phyloP scores from a whole-genome alignment of 2,888 invertebrate genomes.

The Rhimphoctona megacephalus region DNA sequence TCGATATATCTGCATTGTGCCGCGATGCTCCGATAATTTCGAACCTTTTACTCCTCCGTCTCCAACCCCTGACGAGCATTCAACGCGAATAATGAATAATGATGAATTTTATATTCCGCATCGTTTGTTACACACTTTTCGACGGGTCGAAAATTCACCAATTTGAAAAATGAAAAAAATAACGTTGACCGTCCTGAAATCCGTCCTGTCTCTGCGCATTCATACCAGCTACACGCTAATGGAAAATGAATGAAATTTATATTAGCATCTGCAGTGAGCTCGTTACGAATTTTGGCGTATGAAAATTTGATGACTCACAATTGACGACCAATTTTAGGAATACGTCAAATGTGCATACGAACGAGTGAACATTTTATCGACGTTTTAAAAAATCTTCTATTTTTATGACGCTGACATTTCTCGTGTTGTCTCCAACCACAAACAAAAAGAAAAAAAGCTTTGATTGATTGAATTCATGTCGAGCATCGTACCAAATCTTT shows the following conservation, averaged over 20 bases:
- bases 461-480: constrained; percentile 25
- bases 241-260: constrained; percentile 36
- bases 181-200: constrained; percentile 32
- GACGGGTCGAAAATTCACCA: background rate
- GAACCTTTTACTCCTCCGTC: background rate
- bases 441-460: background rate
- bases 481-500: background rate
- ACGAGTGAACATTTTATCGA: constrained; percentile 19
- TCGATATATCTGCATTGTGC: constrained; percentile 41
- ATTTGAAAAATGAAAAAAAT: constrained; percentile 1
- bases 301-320: constrained; percentile 28
- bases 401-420: background rate
- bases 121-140: constrained; percentile 25
- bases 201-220: background rate
- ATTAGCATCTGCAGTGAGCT: constrained; percentile 5
- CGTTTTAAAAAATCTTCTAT: background rate
- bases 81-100: constrained; percentile 25
- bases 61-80: background rate
- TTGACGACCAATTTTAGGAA: constrained; percentile 1
- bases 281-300: constrained; percentile 32
- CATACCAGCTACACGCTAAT: constrained; percentile 9
- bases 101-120: constrained; percentile 49
- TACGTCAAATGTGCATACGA: constrained; percentile 1
- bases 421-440: background rate
- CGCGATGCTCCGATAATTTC: background rate